These are phyloP conservation scores for Cyclura pinguis DNA, from an alignment of 2,797 vertebrate genomes.

Conservation along the genomic window DNA sequence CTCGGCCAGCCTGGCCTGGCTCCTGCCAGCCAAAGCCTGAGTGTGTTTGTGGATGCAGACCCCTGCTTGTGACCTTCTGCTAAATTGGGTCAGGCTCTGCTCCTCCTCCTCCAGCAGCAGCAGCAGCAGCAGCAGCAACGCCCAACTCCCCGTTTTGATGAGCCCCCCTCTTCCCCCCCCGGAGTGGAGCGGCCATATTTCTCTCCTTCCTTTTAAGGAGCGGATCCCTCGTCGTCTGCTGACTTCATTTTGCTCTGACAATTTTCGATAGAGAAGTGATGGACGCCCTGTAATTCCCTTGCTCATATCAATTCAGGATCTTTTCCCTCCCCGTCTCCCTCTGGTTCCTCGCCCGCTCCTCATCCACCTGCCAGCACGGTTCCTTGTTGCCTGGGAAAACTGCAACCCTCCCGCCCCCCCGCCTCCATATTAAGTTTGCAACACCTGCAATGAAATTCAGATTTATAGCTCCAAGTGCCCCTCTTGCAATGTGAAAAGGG, in stretches of 20 bases:
- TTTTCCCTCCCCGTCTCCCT: conserved; percentile 34
- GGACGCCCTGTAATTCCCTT: conserved; percentile 59
- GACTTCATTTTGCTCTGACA: conserved; percentile 69
- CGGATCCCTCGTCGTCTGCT: conserved; percentile 56
- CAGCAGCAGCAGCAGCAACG: conserved; percentile 39
- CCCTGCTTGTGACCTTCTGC: conserved; percentile 54
- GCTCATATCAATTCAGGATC: conserved; percentile 62
- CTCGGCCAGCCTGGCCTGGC: conserved; percentile 34
- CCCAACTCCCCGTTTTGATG: conserved; percentile 67
- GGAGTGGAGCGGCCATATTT: conserved; percentile 20
- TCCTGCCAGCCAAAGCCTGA: not conserved
- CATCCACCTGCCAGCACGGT: conserved; percentile 6
- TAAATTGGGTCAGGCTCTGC: conserved; percentile 67
- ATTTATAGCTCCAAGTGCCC: conserved; percentile 67
- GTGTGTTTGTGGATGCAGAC: conserved; percentile 48
- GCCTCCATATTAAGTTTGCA: conserved; percentile 55
- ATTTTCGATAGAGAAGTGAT: conserved; percentile 62
- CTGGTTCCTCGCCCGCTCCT: conserved; percentile 8
- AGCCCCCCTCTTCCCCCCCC: not conserved
- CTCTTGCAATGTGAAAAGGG: conserved; percentile 62
- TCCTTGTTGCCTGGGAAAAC: conserved; percentile 48
- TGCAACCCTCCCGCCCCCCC: conserved; percentile 43
- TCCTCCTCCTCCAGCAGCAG: conserved; percentile 57
- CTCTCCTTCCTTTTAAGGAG: conserved; percentile 7
- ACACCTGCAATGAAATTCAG: conserved; percentile 65